Base-by-base conservation (phyloP, 2,888 invertebrate species). In the Busseola fusca region DNA sequence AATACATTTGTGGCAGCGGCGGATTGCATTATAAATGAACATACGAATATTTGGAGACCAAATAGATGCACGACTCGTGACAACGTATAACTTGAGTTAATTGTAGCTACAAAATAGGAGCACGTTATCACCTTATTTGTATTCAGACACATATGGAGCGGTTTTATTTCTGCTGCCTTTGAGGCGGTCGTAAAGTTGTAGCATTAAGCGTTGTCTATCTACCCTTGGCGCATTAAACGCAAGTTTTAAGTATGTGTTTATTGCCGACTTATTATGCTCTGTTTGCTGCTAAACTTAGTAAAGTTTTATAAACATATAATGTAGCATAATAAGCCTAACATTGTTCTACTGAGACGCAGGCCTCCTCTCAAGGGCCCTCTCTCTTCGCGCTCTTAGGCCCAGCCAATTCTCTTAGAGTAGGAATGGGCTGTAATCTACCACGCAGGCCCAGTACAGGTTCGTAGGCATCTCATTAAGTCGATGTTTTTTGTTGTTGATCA, bases 21-120 rank as follows among this genome's bases (percentile, higher is more conserved):
- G 34, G 45, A 76, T 79, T 71, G 70, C 76, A 75, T 81, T 75
- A 76, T 74, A 45, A 67, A 72, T 48, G 65, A 72, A 72, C 69
- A 64, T 48, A 59, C 27, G 59, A 71, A 63, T 78, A 74, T 83
- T 72, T 78, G 50, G 52, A 12, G n/a, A 60, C 57, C 50, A 67
- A 74, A 64, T 70, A 40, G 42, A 58, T 58, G 21, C 50, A 27
- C 59, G 21, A 30, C 21, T 56, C 56, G 30, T 30, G 37, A n/a
- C 12, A 48, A 30, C 37, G 48, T 42, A 62, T 62, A 64, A 50
- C 14, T 63, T 6, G 6, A 56, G 27, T 10, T 40, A 45, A 37
- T 54, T 37, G 42, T 48, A 30, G 21, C 34, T 54, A 42, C 45
- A 42, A 74, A 74, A 34, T 34, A 64, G 30, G 21, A 27, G 14